Percentiles rank a stretch among this genome's conserved stretches.
Evolutionary conservation across 1,140 invertebrate species (phyloP).

Genomic region (Pseudomyrmex sp.): DNA sequence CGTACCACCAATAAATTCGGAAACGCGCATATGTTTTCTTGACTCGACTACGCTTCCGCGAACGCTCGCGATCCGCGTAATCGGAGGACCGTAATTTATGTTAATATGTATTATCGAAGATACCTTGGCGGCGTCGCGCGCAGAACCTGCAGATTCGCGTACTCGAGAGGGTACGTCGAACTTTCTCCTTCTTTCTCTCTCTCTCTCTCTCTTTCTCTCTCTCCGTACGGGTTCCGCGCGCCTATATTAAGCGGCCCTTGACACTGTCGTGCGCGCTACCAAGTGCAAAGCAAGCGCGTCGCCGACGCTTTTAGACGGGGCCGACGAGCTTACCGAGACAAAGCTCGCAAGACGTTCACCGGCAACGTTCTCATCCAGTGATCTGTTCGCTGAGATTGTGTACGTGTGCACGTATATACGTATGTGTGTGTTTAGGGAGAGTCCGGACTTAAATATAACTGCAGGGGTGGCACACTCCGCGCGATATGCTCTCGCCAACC

Average conservation of each 20-base stretch:
- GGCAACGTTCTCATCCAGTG: conserved; percentile 55
- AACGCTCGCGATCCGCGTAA: neutral
- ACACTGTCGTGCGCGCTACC: conserved; percentile 66
- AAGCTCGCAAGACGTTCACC: conserved; percentile 68
- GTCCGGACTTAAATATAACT: conserved; percentile 77
- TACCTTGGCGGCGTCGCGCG: neutral
- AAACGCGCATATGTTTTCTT: neutral
- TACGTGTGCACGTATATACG: neutral
- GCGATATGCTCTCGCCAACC: conserved; percentile 31
- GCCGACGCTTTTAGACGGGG: conserved; percentile 64
- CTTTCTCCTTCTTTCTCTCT: conserved; percentile 24
- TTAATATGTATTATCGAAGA: conserved; percentile 32
- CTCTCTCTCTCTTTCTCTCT: conserved; percentile 63
- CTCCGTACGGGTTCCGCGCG: conserved; percentile 18
- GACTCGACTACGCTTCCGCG: neutral
- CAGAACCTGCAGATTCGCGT: conserved; percentile 49
- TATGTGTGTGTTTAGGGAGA: conserved; percentile 50
- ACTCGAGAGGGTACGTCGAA: conserved; percentile 38
- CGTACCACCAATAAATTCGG: neutral
- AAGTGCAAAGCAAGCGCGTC: conserved; percentile 49
- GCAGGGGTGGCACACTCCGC: conserved; percentile 67
- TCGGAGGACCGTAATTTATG: conserved; percentile 19
- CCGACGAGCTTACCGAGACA: conserved; percentile 63
- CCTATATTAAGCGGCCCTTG: conserved; percentile 76
- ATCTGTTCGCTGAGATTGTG: conserved; percentile 32